phyloP scores from a whole-genome alignment of 2,797 vertebrate species.

The Simalia tracyae region DNA sequence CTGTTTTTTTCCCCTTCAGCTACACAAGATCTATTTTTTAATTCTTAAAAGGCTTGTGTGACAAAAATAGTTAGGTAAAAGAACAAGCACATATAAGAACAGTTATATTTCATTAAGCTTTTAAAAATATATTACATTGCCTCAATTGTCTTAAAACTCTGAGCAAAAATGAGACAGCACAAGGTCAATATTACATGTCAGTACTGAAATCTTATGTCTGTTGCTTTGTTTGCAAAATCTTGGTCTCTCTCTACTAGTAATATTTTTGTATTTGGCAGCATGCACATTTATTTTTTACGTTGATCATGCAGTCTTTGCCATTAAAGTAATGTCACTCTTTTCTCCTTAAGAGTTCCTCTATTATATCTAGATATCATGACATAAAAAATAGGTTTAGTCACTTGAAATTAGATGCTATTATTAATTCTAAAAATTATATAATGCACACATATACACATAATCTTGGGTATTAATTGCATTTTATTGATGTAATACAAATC shows the following conservation, averaged over 20 bases:
- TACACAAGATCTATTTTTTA: background rate
- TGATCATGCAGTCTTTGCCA: background rate
- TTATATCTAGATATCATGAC: background rate
- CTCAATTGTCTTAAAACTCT: background rate
- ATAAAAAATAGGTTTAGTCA: background rate
- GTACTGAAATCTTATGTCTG: background rate
- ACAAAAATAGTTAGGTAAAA: background rate
- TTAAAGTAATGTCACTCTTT: background rate
- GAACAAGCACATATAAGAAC: background rate
- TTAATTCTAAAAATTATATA: background rate
- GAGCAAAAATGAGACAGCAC: background rate
- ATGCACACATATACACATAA: slow-evolving; percentile 39
- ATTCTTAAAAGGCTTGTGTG: background rate
- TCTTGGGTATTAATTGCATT: slow-evolving; percentile 38
- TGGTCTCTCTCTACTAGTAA: background rate
- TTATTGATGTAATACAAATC: slow-evolving; percentile 55
- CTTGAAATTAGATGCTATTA: background rate
- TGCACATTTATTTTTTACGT: background rate
- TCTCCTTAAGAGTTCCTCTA: background rate
- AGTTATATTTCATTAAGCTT: background rate
- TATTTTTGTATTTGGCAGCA: background rate
- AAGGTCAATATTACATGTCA: background rate
- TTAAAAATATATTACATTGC: background rate
- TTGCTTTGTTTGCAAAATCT: background rate
- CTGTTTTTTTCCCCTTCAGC: background rate